phyloP scores from a whole-genome alignment of 1,140 invertebrate genomes.

The Aphelinus certus region DNA sequence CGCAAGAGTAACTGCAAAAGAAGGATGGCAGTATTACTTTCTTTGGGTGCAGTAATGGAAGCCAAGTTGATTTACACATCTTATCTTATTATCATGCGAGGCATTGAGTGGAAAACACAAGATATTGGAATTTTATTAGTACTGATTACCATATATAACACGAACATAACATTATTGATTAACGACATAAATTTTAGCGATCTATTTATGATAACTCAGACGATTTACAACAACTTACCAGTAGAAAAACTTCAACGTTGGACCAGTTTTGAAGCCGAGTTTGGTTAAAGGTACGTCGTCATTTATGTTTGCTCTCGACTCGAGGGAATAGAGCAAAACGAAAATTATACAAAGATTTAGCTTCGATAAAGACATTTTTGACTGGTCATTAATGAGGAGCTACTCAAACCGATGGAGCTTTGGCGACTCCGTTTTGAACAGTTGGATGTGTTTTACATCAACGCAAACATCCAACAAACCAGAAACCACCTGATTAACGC shows the following conservation, averaged over 20 bases:
- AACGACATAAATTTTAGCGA: no score
- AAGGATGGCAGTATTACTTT: not conserved
- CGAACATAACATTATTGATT: no score
- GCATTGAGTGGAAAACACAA: no score
- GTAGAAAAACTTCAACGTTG: conserved; percentile 82
- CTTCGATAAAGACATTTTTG: conserved; percentile 48
- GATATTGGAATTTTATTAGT: no score
- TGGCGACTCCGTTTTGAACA: not conserved
- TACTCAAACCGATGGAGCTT: no score
- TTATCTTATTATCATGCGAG: no score
- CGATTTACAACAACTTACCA: conserved; percentile 68
- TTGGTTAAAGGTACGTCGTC: conserved; percentile 68
- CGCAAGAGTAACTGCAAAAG: conserved; percentile 80
- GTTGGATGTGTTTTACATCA: conserved; percentile 2
- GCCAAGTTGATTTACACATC: conserved; percentile 6
- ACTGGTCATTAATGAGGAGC: conserved; percentile 18
- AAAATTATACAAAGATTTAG: conserved; percentile 52
- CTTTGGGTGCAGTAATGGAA: not conserved
- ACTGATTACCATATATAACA: no score
- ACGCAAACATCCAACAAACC: conserved; percentile 11
- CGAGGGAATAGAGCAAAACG: conserved; percentile 51
- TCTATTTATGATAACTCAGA: no score
- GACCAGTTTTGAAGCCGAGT: conserved; percentile 71
- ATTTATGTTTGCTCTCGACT: conserved; percentile 46
- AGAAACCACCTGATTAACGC: conserved; percentile 36